Conservation (phyloP, 2,113 vertebrate genomes). For the Nesoenas mayeri region DNA sequence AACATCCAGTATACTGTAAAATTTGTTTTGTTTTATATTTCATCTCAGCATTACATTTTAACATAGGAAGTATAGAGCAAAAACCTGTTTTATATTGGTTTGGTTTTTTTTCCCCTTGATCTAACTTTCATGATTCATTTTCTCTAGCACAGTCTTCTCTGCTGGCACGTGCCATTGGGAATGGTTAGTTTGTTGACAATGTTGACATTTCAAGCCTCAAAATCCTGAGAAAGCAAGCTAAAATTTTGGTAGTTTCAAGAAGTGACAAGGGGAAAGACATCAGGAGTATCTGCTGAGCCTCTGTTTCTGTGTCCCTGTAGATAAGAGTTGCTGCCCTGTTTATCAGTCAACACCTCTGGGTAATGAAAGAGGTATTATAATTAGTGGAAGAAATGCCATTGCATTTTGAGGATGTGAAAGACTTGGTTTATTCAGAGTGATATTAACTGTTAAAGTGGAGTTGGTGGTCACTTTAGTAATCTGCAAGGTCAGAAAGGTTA, state of each 20-base stretch:
- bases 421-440: not conserved
- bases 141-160: not conserved
- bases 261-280: not conserved
- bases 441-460: not conserved
- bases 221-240: not conserved
- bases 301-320: not conserved
- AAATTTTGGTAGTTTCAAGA: not conserved
- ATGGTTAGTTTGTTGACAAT: not conserved
- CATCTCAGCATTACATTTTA: not conserved
- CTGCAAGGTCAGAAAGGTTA: not conserved
- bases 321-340: not conserved
- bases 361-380: not conserved
- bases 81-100: accelerated
- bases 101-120: not conserved
- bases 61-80: not conserved
- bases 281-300: not conserved
- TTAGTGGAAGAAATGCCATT: not conserved
- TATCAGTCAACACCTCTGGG: not conserved
- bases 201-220: not conserved
- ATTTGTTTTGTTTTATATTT: not conserved
- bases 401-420: not conserved
- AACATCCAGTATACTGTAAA: not conserved
- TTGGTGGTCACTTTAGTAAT: not conserved
- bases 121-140: not conserved
- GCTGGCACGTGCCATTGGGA: not conserved